Percentiles rank a stretch among this genome's conserved stretches.
Conservation (phyloP, 2,888 invertebrate genomes). For the Cosmia trapezina region DNA sequence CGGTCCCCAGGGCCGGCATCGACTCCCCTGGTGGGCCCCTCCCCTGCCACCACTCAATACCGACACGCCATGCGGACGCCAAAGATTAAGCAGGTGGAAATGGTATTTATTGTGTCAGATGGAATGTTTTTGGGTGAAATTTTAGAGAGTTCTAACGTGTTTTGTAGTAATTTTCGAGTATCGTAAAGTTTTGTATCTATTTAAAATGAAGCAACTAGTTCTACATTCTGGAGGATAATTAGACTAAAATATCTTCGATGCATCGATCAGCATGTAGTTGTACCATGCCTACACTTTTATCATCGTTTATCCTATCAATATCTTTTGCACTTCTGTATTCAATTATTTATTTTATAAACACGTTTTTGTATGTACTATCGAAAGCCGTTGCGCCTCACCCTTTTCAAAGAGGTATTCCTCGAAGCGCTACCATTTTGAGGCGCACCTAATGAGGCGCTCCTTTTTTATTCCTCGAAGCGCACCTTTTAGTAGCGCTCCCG, state of each 20-base stretch:
- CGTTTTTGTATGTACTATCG: no score
- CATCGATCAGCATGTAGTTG: background rate
- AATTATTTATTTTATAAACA: background rate
- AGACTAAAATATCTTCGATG: background rate
- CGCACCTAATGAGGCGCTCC: no score
- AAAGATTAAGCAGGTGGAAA: constrained; percentile 80
- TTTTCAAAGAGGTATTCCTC: no score
- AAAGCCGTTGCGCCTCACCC: no score
- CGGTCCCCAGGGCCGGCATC: constrained; percentile 89
- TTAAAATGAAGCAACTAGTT: background rate
- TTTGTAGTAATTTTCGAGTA: background rate
- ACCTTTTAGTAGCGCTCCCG: no score
- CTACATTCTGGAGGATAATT: background rate
- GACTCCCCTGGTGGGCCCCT: constrained; percentile 83
- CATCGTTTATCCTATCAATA: background rate
- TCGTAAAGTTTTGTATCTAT: background rate
- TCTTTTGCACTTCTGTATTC: background rate
- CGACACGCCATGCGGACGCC: constrained; percentile 88
- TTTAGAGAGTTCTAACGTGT: background rate
- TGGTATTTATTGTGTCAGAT: constrained; percentile 52
- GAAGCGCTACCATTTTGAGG: no score
- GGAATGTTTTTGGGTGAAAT: constrained; percentile 26
- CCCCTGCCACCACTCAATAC: constrained; percentile 89
- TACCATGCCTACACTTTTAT: background rate
- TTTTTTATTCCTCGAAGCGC: no score